A percentile compares a stretch with the other conserved stretches of the same genome.
Conservation (phyloP, 2,797 vertebrate species). For the Hippoglossus hippoglossus region DNA sequence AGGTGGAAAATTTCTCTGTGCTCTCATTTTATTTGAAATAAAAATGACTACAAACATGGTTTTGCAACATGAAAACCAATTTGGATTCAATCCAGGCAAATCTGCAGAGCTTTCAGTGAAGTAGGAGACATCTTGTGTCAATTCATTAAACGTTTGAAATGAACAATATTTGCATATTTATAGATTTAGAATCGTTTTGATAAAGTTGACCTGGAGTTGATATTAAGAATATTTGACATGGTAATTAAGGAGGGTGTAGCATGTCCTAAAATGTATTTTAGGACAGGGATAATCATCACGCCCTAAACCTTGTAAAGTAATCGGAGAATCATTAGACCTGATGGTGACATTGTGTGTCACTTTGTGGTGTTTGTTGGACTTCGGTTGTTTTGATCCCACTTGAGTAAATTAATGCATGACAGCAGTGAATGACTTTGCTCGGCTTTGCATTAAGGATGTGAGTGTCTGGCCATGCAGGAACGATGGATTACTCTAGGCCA, state of each 20-base stretch:
- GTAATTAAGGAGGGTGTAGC: background rate
- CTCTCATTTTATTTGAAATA: no score
- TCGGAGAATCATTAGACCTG: background rate
- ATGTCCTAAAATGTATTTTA: background rate
- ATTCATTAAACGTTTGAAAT: no score
- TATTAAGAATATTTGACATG: no score
- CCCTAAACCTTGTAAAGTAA: slow-evolving; percentile 1
- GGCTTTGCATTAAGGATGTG: slow-evolving; percentile 25
- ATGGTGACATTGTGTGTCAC: background rate
- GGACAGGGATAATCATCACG: background rate
- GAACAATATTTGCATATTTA: no score
- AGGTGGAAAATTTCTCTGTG: no score
- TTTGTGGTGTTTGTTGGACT: slow-evolving; percentile 11
- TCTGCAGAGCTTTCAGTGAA: no score
- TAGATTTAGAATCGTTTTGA: no score
- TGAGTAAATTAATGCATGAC: slow-evolving; percentile 2
- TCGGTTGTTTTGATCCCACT: slow-evolving; percentile 3
- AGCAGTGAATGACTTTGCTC: slow-evolving; percentile 9
- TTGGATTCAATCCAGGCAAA: no score
- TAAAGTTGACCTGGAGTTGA: no score
- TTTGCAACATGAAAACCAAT: no score
- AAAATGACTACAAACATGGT: no score
- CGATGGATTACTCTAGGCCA: slow-evolving; percentile 29
- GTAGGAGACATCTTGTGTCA: no score
- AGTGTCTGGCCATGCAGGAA: slow-evolving; percentile 15